Conservation (phyloP, 2,113 vertebrate genomes). For the Onychostruthus taczanowskii region DNA sequence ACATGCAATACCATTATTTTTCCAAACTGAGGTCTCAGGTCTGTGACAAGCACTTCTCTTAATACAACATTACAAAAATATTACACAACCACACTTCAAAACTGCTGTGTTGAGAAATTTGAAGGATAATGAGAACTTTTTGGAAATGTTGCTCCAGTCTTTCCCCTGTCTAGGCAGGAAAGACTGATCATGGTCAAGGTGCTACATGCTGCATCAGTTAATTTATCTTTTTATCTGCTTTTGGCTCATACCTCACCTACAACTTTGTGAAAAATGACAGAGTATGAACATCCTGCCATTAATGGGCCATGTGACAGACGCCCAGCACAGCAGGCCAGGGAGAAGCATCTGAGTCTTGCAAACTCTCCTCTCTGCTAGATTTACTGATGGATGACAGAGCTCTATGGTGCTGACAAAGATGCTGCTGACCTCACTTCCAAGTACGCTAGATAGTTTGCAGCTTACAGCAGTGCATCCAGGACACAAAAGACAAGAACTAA, state of each 20-base stretch:
- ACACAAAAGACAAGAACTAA: not conserved
- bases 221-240: constrained; percentile 22
- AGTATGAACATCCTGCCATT: constrained; percentile 35
- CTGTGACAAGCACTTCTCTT: not conserved
- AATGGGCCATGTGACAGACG: constrained; percentile 36
- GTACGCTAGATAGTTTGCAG: not conserved
- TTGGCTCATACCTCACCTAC: constrained; percentile 26
- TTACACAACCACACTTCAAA: constrained; percentile 7
- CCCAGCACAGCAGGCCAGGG: constrained; percentile 15
- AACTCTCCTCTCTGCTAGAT: not conserved
- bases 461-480: not conserved
- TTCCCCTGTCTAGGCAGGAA: not conserved
- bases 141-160: not conserved
- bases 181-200: not conserved
- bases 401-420: not conserved
- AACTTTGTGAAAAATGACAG: constrained; percentile 35
- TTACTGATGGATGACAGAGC: constrained; percentile 20
- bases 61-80: constrained; percentile 21
- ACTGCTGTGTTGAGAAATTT: not conserved
- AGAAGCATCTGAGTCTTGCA: constrained; percentile 28
- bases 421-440: not conserved
- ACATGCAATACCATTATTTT: not conserved
- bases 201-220: not conserved
- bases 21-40: constrained; percentile 1
- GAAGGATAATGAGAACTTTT: not conserved